Evolutionary conservation across 2,888 invertebrate genomes (phyloP).

Genomic region (Sinopyrophorus schimmeli): DNA sequence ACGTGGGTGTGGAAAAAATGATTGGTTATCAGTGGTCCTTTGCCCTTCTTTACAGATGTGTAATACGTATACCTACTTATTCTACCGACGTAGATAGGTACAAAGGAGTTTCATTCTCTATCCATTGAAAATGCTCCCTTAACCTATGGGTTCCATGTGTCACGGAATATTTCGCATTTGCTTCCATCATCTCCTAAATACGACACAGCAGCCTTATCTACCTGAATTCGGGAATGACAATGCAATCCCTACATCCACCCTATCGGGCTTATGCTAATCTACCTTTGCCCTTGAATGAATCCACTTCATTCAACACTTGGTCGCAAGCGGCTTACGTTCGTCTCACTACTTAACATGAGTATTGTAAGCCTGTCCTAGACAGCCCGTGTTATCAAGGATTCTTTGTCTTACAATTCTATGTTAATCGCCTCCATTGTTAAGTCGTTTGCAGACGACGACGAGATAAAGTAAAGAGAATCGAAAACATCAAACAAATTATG

Average conservation of each 20-base stretch:
- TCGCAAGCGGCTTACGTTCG: conserved; percentile 46
- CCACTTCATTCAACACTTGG: conserved; percentile 40
- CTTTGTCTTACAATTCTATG: conserved; percentile 54
- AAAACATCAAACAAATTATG: conserved; percentile 23
- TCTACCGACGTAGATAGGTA: no score
- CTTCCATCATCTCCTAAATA: conserved; percentile 30
- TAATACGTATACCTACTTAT: no score
- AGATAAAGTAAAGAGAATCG: conserved; percentile 18
- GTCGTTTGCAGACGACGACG: conserved; percentile 43
- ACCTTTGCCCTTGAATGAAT: conserved; percentile 43
- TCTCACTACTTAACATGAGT: conserved; percentile 50
- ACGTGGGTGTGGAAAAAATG: no score
- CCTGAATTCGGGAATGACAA: conserved; percentile 31
- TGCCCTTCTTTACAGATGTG: no score
- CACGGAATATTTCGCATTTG: conserved; percentile 29
- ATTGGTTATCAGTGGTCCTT: no score
- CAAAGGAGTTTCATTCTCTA: no score
- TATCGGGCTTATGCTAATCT: conserved; percentile 37
- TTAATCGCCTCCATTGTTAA: conserved; percentile 53
- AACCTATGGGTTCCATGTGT: conserved; percentile 25
- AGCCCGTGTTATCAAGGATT: conserved; percentile 49
- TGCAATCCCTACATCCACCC: conserved; percentile 31
- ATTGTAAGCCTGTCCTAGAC: conserved; percentile 54
- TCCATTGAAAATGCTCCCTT: conserved; percentile 17
- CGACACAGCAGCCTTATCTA: conserved; percentile 32